Evolutionary conservation across 2,888 invertebrate species (phyloP).

Genomic region (Drosophila mulleri): DNA sequence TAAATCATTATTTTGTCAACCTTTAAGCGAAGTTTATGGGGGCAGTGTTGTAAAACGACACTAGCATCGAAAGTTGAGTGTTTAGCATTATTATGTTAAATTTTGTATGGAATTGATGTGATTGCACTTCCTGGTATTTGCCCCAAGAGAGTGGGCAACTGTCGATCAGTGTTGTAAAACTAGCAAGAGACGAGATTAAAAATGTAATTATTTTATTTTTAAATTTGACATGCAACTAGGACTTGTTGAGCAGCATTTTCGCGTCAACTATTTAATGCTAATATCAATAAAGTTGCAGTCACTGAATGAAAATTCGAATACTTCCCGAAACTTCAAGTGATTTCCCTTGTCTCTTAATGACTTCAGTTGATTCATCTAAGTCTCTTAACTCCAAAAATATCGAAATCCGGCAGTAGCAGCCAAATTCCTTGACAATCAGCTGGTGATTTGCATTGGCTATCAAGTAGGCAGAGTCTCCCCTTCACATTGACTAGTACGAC

Average conservation of each 20-base stretch:
- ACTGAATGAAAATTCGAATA: not conserved
- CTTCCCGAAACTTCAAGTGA: not conserved
- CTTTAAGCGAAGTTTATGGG: not conserved
- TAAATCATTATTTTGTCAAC: not conserved
- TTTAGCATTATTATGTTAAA: no score
- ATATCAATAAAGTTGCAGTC: no score
- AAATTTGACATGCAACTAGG: not conserved
- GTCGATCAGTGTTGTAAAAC: not conserved
- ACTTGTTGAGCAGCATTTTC: not conserved
- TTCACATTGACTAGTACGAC: not conserved
- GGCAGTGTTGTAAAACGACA: slow-evolving; percentile 1
- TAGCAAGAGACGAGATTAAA: not conserved
- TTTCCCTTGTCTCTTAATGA: not conserved
- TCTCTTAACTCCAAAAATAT: no score
- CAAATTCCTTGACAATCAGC: not conserved
- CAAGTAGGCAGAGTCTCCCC: not conserved
- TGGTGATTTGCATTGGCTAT: not conserved
- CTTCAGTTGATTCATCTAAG: no score
- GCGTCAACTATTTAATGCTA: not conserved
- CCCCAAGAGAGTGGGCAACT: not conserved
- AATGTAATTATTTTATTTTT: not conserved
- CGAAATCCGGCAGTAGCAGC: not conserved
- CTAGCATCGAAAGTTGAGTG: not conserved
- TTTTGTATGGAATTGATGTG: not conserved
- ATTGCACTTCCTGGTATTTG: not conserved